Evolutionary conservation across 2,888 invertebrate genomes (phyloP).

Genomic region (Ametastegia equiseti): DNA sequence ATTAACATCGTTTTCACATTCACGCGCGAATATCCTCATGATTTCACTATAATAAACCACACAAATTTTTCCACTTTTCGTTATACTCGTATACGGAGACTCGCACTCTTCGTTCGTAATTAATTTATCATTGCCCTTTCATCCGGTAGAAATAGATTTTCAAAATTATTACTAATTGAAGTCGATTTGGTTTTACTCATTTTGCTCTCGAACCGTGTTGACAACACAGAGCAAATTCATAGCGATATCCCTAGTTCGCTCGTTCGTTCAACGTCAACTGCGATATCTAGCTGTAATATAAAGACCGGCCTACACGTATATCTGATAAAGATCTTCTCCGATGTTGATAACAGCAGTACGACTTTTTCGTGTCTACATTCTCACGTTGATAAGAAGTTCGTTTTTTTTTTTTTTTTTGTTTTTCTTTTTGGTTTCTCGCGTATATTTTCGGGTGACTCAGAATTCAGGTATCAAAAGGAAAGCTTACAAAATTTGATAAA

Average conservation of each 20-base stretch:
- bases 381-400: not conserved
- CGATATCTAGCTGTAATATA: conserved; percentile 34
- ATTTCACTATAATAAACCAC: not conserved
- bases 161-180: not conserved
- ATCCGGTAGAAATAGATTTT: not conserved
- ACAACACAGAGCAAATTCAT: not conserved
- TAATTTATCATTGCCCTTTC: not conserved
- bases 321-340: conserved; percentile 34
- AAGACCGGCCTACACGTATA: conserved; percentile 22
- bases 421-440: not conserved
- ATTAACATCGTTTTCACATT: not conserved
- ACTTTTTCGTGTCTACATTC: not conserved
- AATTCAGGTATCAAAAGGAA: no score
- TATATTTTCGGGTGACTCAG: no score
- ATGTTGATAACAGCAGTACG: conserved; percentile 2
- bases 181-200: not conserved
- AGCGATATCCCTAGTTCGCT: conserved; percentile 12
- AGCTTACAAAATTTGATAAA: no score
- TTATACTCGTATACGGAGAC: not conserved
- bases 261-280: conserved; percentile 22
- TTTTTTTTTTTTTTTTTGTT: no score
- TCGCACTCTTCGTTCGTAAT: not conserved
- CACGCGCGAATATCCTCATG: conserved; percentile 40
- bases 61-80: not conserved
- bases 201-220: not conserved